Conservation (phyloP, 2,888 invertebrate species). For the Ctenicera cuprea region DNA sequence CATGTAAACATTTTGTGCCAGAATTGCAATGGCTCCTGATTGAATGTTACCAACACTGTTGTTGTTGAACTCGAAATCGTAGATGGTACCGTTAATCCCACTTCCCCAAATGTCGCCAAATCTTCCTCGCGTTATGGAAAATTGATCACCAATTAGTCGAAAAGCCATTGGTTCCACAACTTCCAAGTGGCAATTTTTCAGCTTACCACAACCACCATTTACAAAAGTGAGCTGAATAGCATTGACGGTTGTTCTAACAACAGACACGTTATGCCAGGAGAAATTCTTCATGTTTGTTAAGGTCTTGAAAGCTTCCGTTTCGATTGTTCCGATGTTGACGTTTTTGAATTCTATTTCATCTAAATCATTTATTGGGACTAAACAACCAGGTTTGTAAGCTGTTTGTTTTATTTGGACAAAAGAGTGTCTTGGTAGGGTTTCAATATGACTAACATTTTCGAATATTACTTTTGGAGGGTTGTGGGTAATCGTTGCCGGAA, state of each 20-base stretch:
- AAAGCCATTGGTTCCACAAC: constrained; percentile 72
- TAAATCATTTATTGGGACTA: constrained; percentile 68
- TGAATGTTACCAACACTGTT: constrained; percentile 72
- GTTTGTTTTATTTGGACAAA: constrained; percentile 68
- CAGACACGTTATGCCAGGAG: constrained; percentile 74
- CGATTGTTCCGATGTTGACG: constrained; percentile 73
- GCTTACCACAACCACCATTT: constrained; percentile 68
- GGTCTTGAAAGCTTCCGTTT: constrained; percentile 73
- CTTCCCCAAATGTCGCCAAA: constrained; percentile 71
- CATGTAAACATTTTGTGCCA: constrained; percentile 63
- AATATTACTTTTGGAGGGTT: constrained; percentile 70
- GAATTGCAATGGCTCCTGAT: constrained; percentile 70
- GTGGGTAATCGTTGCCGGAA: constrained; percentile 66
- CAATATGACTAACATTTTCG: constrained; percentile 73
- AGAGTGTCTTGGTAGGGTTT: constrained; percentile 72
- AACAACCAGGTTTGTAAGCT: constrained; percentile 57
- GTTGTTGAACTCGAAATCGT: constrained; percentile 69
- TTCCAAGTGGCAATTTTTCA: constrained; percentile 69
- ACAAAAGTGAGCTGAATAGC: constrained; percentile 72
- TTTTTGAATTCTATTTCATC: constrained; percentile 72
- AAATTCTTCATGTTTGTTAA: constrained; percentile 72
- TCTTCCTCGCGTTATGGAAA: constrained; percentile 67
- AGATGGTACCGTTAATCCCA: constrained; percentile 73
- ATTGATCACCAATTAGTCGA: constrained; percentile 65
- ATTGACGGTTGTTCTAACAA: constrained; percentile 71